Evolutionary conservation across 2,113 vertebrate species (phyloP).

Genomic region (Hippocampus zosterae): DNA sequence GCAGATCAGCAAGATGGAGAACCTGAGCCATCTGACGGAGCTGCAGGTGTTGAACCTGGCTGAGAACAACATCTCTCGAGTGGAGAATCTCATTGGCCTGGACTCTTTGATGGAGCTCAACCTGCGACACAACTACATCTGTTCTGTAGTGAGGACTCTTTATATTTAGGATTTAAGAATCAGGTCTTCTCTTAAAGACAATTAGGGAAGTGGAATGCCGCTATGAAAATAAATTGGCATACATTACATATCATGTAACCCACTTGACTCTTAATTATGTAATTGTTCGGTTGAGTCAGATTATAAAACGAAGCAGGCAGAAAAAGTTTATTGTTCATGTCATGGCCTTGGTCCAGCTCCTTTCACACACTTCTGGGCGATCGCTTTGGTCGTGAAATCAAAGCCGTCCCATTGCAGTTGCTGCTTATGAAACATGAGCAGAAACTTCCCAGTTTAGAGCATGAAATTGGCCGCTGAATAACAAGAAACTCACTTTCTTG

Average conservation of each 20-base stretch:
- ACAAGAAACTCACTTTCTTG: slow-evolving; percentile 29
- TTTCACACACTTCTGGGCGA: slow-evolving; percentile 13
- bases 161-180: not conserved
- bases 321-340: slow-evolving; percentile 15
- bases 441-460: slow-evolving; percentile 34
- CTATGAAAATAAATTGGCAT: no score
- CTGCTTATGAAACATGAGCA: slow-evolving; percentile 47
- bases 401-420: slow-evolving; percentile 23
- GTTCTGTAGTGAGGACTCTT: slow-evolving; percentile 77
- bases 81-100: slow-evolving; percentile 84
- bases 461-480: slow-evolving; percentile 51
- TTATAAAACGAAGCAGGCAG: no score
- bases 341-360: slow-evolving; percentile 9
- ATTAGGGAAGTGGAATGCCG: no score
- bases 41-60: slow-evolving; percentile 89
- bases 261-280: not conserved
- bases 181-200: not conserved
- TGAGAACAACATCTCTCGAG: slow-evolving; percentile 79
- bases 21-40: slow-evolving; percentile 79
- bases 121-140: slow-evolving; percentile 85
- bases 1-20: slow-evolving; percentile 87
- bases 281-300: no score
- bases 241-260: no score
- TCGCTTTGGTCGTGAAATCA: slow-evolving; percentile 22
- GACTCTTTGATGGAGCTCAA: slow-evolving; percentile 86